Conservation (phyloP, 2,113 vertebrate species). For the Tamias sibiricus region DNA sequence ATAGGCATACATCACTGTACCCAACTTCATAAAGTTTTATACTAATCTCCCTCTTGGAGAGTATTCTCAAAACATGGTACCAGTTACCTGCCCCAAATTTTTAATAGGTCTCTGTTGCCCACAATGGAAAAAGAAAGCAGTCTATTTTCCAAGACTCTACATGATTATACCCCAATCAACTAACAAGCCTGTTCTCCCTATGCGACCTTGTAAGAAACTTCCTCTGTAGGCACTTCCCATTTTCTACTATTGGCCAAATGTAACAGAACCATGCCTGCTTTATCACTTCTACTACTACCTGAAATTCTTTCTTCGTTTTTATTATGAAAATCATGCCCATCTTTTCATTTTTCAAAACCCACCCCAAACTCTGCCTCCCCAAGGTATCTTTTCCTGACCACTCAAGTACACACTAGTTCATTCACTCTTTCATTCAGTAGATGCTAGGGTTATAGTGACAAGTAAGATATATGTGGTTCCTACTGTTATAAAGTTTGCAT, state of each 20-base stretch:
- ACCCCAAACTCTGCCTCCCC: background rate
- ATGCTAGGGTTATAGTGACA: conserved; percentile 12
- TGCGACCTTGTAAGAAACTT: background rate
- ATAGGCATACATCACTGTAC: no score
- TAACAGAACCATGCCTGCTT: background rate
- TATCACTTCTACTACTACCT: background rate
- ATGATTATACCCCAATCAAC: conserved; percentile 29
- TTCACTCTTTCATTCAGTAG: background rate
- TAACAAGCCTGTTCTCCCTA: background rate
- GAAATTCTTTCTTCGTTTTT: conserved; percentile 40
- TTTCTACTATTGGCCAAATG: background rate
- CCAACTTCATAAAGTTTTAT: conserved; percentile 25
- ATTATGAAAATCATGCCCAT: conserved; percentile 33
- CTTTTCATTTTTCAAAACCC: conserved; percentile 24
- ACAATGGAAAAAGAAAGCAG: background rate
- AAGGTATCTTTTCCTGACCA: background rate
- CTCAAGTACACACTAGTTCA: background rate
- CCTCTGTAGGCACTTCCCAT: background rate
- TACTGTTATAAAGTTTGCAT: background rate
- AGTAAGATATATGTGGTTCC: background rate
- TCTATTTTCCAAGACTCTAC: conserved; percentile 13
- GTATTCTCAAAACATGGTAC: background rate
- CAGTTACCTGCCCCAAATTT: background rate
- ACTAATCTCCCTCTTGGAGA: conserved; percentile 18
- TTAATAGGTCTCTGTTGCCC: background rate